These are phyloP conservation scores for Gerris lacustris DNA, from an alignment of 2,888 invertebrate species.

Conservation along the genomic window DNA sequence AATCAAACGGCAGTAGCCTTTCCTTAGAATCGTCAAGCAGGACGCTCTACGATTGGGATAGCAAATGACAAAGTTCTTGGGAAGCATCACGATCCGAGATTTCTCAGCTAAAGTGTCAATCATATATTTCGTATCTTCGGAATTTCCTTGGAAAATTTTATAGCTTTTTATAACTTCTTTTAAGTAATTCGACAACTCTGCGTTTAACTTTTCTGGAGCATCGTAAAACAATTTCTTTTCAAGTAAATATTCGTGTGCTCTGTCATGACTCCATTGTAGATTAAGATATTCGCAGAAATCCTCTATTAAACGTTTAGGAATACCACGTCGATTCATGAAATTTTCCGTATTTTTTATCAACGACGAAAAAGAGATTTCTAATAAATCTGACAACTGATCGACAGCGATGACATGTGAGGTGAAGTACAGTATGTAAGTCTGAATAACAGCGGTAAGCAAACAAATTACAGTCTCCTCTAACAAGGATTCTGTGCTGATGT, in stretches of 20 bases:
- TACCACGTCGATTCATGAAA: background rate
- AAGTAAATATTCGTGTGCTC: background rate
- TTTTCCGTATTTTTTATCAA: background rate
- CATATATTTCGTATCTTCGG: background rate
- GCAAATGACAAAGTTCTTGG: background rate
- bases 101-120: background rate
- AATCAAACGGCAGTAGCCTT: slow-evolving; percentile 7
- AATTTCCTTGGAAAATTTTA: background rate
- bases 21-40: background rate
- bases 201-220: background rate
- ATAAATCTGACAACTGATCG: background rate
- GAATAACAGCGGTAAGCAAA: background rate
- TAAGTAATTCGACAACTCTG: background rate
- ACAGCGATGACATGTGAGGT: background rate
- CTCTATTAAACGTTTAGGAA: background rate
- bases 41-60: background rate
- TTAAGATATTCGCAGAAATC: background rate
- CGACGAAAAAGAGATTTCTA: background rate
- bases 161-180: background rate
- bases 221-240: background rate
- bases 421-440: background rate
- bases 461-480: background rate
- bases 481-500: background rate
- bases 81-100: background rate
- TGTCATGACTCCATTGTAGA: background rate